These are phyloP conservation scores for Mimumesa dahlbomi DNA, from an alignment of 2,888 invertebrate species.

Conservation along the genomic window DNA sequence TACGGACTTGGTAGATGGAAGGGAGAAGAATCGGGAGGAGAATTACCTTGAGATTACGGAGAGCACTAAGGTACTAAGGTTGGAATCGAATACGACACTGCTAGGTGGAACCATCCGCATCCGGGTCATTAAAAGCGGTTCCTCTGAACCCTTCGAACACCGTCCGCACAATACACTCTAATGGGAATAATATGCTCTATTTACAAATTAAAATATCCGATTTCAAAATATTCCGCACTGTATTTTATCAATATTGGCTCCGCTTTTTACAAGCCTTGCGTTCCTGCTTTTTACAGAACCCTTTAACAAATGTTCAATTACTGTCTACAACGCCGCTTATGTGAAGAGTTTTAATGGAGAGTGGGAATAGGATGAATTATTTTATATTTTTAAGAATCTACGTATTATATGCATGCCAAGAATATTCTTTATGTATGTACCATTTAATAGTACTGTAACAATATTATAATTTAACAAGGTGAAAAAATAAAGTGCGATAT, in stretches of 20 bases:
- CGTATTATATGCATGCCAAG: too few relatives aligned
- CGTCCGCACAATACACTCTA: conserved; percentile 56
- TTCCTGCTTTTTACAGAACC: conserved; percentile 5
- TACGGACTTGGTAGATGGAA: conserved; percentile 31
- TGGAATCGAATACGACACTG: conserved; percentile 72
- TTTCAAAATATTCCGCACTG: conserved; percentile 75
- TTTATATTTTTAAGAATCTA: too few relatives aligned
- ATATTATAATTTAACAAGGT: too few relatives aligned
- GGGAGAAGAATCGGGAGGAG: conserved; percentile 61
- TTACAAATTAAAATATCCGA: conserved; percentile 76
- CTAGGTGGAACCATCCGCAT: conserved; percentile 71
- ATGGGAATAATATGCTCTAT: conserved; percentile 74
- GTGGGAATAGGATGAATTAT: too few relatives aligned
- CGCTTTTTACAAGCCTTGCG: background rate
- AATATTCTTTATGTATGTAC: too few relatives aligned
- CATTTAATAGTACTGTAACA: too few relatives aligned
- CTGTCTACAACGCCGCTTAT: too few relatives aligned
- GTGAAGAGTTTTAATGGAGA: too few relatives aligned
- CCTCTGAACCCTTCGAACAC: conserved; percentile 60
- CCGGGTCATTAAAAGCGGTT: conserved; percentile 76
- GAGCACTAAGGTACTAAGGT: conserved; percentile 48
- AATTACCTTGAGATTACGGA: conserved; percentile 67
- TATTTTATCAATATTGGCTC: conserved; percentile 75
- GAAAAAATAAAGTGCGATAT: too few relatives aligned
- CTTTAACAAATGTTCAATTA: background rate